Evolutionary conservation across 2,113 vertebrate species (phyloP), one percentile per base, ranked within the genome.

Genomic region (Macaca nemestrina): DNA sequence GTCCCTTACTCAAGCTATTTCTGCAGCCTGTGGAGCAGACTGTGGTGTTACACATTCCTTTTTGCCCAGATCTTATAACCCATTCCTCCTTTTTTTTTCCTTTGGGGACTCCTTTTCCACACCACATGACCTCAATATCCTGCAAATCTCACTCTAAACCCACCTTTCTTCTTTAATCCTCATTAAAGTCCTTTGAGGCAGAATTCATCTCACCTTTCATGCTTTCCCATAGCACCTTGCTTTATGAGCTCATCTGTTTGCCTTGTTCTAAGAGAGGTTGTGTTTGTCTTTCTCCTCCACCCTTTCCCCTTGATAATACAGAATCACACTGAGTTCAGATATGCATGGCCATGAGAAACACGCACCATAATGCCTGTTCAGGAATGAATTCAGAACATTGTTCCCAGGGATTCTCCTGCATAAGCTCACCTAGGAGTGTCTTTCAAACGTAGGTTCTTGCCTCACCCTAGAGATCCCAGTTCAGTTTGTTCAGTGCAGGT

Each of bases 331-430:
- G 5, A 78, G 23, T 55, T 78, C 40, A 52, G 68, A 64, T 13
- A 16, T 6, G 35, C 67, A 22, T 10, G 9, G 22, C 30, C 16
- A 7, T 57, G 48, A 72, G 67, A 82, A 55, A 32, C 25, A 61
- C 0, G 1, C 38, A n/a, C 76, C 13, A 5, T 9, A 4, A 5
- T 12, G 1, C 4, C 76, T 6, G 4, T 30, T 64, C 61, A 64
- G 61, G 11, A 64, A 30, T 5, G 14, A 25, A 64, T 25, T 59
- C 22, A 55, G 59, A 30, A 45, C 12, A 7, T 8, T 18, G 43
- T 52, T 23, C 55, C 38, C 48, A n/a, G 18, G 25, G 25, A 67
- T 18, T 50, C 9, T 1, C 0, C 0, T 16, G 8, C 35, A 16
- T 43, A 43, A 52, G 7, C 59, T 93, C 25, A 87, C 50, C 45